phyloP scores from a whole-genome alignment of 2,888 invertebrate species.

The Phlogophora meticulosa region DNA sequence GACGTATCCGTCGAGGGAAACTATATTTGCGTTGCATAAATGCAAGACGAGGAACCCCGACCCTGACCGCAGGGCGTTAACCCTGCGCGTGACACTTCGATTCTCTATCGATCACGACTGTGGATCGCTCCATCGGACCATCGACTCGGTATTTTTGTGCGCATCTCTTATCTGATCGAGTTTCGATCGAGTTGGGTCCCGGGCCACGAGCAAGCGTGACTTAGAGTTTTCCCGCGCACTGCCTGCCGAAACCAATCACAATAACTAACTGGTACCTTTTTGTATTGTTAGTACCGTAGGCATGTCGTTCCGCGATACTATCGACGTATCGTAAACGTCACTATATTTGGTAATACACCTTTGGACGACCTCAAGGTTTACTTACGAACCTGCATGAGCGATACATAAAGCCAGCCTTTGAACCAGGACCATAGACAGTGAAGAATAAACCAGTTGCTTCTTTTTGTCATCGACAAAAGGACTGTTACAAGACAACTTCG shows the following conservation, averaged over 20 bases:
- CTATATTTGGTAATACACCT: slow-evolving; percentile 63
- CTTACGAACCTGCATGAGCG: slow-evolving; percentile 27
- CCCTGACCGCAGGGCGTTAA: slow-evolving; percentile 89
- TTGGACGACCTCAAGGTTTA: slow-evolving; percentile 37
- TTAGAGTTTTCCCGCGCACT: slow-evolving; percentile 74
- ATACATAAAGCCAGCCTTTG: slow-evolving; percentile 32
- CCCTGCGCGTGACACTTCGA: slow-evolving; percentile 90
- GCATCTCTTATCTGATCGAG: slow-evolving; percentile 84
- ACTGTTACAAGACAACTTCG: slow-evolving; percentile 45
- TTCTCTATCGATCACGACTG: slow-evolving; percentile 90
- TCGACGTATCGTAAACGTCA: slow-evolving; percentile 75
- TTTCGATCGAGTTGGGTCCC: slow-evolving; percentile 68
- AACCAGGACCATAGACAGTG: slow-evolving; percentile 1
- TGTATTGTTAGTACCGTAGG: slow-evolving; percentile 85
- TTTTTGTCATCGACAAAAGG: slow-evolving; percentile 1
- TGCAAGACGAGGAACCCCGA: slow-evolving; percentile 83
- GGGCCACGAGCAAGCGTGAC: slow-evolving; percentile 79
- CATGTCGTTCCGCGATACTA: slow-evolving; percentile 71
- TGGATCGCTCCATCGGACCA: slow-evolving; percentile 79
- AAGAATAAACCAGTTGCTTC: slow-evolving; percentile 11
- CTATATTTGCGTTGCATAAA: slow-evolving; percentile 85
- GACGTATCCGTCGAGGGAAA: slow-evolving; percentile 82
- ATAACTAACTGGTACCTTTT: slow-evolving; percentile 84
- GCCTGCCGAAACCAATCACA: slow-evolving; percentile 83
- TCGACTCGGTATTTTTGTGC: slow-evolving; percentile 78